phyloP scores from a whole-genome alignment of 1,140 invertebrate genomes.

The Zaprionus lachaisei region DNA sequence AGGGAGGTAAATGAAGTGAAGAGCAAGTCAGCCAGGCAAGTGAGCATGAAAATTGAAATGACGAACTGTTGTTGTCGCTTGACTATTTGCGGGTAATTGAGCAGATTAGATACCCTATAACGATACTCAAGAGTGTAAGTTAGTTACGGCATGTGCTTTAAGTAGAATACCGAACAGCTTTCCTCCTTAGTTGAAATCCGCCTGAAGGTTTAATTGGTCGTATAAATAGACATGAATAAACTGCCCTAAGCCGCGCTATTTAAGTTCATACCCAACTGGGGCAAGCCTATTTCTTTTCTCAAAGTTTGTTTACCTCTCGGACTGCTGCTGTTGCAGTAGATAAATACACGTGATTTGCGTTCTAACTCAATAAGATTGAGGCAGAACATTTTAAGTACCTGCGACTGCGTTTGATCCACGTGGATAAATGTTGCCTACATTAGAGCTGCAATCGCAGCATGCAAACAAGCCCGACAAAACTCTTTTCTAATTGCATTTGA shows the following conservation, averaged over 20 bases:
- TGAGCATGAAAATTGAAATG: constrained; percentile 49
- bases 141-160: neutral
- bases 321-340: neutral
- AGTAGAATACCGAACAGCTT: neutral
- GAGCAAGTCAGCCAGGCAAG: constrained; percentile 24
- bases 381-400: neutral
- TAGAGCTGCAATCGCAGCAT: constrained; percentile 14
- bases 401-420: neutral
- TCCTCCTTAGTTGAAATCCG: neutral
- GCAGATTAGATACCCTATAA: constrained; percentile 16
- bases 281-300: neutral
- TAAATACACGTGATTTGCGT: constrained; percentile 5
- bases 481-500: constrained; percentile 62
- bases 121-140: neutral
- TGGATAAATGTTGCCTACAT: constrained; percentile 16
- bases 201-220: neutral
- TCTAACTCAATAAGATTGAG: constrained; percentile 12
- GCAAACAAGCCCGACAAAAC: constrained; percentile 41
- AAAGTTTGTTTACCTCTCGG: neutral
- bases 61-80: constrained; percentile 32
- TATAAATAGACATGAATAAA: neutral
- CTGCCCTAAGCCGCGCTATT: neutral
- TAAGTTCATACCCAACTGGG: neutral
- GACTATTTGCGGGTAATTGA: constrained; percentile 14
- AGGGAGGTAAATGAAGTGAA: constrained; percentile 1